Percentiles rank a stretch among this genome's conserved stretches.
Conservation (phyloP, 1,140 invertebrate species). For the Tigriopus japonicus region DNA sequence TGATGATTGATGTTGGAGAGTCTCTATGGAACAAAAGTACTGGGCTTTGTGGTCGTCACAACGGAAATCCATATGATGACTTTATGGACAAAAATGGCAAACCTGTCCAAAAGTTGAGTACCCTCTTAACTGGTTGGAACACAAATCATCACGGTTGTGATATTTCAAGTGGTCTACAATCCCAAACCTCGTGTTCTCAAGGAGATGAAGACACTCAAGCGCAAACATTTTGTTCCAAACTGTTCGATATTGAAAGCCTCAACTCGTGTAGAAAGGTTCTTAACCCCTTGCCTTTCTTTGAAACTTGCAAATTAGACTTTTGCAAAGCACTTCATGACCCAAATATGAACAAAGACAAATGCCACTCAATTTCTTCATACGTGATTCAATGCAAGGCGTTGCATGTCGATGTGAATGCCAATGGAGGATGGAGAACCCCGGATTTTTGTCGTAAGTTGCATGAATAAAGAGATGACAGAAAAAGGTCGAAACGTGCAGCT, state of each 20-base stretch:
- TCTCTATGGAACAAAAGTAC: not conserved
- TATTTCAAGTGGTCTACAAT: not conserved
- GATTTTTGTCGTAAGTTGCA: conserved; percentile 4
- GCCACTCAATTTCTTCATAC: not conserved
- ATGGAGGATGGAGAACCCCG: conserved; percentile 1
- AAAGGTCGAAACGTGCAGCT: not conserved
- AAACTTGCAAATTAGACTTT: conserved; percentile 3
- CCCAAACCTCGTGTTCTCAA: not conserved
- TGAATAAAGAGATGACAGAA: no score
- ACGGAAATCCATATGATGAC: conserved; percentile 1
- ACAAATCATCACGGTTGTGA: not conserved
- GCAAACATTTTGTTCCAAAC: not conserved
- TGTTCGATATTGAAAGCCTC: not conserved
- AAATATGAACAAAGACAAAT: not conserved
- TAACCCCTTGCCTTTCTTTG: not conserved
- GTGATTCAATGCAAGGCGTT: not conserved
- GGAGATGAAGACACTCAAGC: not conserved
- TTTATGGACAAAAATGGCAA: not conserved
- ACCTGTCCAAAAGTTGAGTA: not conserved
- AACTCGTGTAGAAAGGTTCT: not conserved
- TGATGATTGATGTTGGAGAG: not conserved
- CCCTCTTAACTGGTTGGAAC: not conserved
- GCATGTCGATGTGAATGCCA: not conserved
- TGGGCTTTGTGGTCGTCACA: not conserved
- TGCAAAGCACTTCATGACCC: not conserved